A percentile compares a stretch with the other conserved stretches of the same genome.
Conservation (phyloP, 2,888 invertebrate species). For the Rotaria magnacalcarata region DNA sequence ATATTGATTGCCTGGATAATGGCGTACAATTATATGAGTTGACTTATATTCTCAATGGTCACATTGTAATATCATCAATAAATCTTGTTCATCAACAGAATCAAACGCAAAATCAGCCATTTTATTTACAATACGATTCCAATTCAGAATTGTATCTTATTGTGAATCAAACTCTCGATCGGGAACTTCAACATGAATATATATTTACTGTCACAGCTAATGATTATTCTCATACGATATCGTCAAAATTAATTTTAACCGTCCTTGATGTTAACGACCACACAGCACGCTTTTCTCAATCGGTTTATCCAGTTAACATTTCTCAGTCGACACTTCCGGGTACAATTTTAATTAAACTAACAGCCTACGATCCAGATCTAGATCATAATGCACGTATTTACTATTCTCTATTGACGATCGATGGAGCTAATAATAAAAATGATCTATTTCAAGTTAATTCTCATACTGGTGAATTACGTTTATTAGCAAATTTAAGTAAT, state of each 20-base stretch:
- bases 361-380: not conserved
- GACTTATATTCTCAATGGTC: not conserved
- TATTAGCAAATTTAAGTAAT: not conserved
- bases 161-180: not conserved
- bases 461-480: slow-evolving; percentile 2
- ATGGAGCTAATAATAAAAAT: not conserved
- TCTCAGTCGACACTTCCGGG: not conserved
- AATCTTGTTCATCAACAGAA: not conserved
- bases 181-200: slow-evolving; percentile 10
- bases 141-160: not conserved
- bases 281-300: not conserved
- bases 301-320: slow-evolving; percentile 3
- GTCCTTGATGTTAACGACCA: slow-evolving; percentile 11
- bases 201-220: not conserved
- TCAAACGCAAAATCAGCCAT: not conserved
- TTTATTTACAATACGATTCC: not conserved
- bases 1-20: not conserved
- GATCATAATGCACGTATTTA: slow-evolving; percentile 15
- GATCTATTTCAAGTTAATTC: not conserved
- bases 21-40: not conserved
- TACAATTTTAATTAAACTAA: not conserved
- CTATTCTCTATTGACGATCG: not conserved
- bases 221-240: not conserved
- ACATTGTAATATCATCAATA: not conserved
- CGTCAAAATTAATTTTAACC: not conserved